Conservation (phyloP, 2,888 invertebrate species). For the Agrotis segetum region DNA sequence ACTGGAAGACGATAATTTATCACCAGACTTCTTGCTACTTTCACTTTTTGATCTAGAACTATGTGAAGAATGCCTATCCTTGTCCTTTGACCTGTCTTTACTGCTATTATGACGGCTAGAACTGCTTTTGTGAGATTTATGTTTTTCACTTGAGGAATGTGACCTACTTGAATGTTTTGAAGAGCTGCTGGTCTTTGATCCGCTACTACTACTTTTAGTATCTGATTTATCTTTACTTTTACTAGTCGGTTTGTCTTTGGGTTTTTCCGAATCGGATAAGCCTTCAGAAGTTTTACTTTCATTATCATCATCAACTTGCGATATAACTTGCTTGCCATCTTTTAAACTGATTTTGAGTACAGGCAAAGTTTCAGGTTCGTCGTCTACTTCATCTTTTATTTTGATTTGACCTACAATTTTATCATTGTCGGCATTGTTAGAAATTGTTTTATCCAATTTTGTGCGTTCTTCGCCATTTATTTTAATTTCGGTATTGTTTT, state of each 20-base stretch:
- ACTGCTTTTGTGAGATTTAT: constrained; percentile 80
- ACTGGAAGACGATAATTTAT: constrained; percentile 79
- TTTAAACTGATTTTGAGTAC: constrained; percentile 92
- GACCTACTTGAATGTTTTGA: constrained; percentile 86
- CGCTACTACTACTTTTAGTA: constrained; percentile 80
- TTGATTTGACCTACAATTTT: constrained; percentile 42
- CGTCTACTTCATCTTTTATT: constrained; percentile 70
- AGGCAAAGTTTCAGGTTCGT: constrained; percentile 80
- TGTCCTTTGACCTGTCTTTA: constrained; percentile 78
- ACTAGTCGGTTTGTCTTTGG: constrained; percentile 79
- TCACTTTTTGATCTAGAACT: constrained; percentile 85
- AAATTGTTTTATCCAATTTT: constrained; percentile 40
- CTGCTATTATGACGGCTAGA: constrained; percentile 83
- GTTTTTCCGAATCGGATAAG: constrained; percentile 76
- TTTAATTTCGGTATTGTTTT: constrained; percentile 39
- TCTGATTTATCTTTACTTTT: constrained; percentile 88
- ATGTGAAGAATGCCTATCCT: constrained; percentile 75
- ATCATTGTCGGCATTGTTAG: constrained; percentile 26
- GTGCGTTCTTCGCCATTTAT: constrained; percentile 42
- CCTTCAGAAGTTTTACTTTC: constrained; percentile 78
- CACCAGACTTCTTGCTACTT: constrained; percentile 77
- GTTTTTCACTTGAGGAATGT: constrained; percentile 84
- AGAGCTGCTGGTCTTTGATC: constrained; percentile 74
- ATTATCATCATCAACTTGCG: constrained; percentile 89
- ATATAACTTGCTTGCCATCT: constrained; percentile 93